Conservation (phyloP, 2,113 vertebrate species). For the Zosterops lateralis region DNA sequence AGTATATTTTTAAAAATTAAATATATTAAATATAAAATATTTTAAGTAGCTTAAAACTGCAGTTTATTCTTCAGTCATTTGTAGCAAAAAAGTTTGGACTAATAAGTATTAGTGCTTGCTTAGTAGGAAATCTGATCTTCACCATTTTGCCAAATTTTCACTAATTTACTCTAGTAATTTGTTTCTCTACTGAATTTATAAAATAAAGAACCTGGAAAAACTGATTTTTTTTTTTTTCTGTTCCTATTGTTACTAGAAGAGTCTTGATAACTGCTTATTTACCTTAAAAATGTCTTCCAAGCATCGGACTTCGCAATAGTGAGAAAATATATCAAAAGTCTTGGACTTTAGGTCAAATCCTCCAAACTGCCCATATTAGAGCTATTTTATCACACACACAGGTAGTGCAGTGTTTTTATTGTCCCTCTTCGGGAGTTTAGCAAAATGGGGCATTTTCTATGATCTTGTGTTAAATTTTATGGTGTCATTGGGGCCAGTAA, state of each 20-base stretch:
- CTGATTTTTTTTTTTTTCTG: fast-evolving
- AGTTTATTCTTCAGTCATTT: not conserved
- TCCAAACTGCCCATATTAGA: not conserved
- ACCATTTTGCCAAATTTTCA: not conserved
- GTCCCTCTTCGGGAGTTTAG: not conserved
- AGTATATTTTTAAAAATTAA: too few relatives aligned
- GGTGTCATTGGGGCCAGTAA: not conserved
- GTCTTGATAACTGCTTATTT: not conserved
- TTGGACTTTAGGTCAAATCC: not conserved
- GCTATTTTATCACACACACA: not conserved
- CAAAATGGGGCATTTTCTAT: not conserved
- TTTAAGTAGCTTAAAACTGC: not conserved
- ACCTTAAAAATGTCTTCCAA: not conserved
- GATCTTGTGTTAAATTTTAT: not conserved
- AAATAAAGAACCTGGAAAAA: not conserved
- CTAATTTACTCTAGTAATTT: not conserved
- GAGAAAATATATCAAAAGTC: not conserved
- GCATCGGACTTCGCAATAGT: not conserved
- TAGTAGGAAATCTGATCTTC: not conserved
- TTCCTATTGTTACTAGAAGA: not conserved
- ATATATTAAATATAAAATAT: too few relatives aligned
- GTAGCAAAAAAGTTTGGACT: not conserved
- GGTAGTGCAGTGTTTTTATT: not conserved
- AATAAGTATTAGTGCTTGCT: not conserved
- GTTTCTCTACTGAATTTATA: not conserved